phyloP scores from a whole-genome alignment of 2,888 invertebrate genomes.

The Amphipoea lucens region DNA sequence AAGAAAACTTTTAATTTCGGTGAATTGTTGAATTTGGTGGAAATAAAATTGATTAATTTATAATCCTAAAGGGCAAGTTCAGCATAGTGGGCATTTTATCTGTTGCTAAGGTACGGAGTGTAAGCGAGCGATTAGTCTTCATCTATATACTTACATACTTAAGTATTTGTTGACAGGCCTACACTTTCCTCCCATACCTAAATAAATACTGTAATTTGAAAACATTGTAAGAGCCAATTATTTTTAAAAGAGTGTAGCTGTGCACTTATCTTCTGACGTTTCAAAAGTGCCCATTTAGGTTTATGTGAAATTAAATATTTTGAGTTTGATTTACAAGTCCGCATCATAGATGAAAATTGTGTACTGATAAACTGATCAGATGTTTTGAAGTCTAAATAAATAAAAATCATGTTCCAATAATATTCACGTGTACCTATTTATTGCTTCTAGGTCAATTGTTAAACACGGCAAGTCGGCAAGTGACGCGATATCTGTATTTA shows the following conservation, averaged over 20 bases:
- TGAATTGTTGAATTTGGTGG: not conserved
- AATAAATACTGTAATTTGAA: not conserved
- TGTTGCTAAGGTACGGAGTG: not conserved
- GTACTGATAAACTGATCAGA: constrained; percentile 2
- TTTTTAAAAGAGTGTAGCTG: not conserved
- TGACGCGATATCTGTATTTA: constrained; percentile 55
- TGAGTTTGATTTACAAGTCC: not conserved
- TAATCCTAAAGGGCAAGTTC: not conserved
- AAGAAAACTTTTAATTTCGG: not conserved
- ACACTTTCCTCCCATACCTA: not conserved
- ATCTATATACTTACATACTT: not conserved
- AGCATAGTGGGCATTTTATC: not conserved
- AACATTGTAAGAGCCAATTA: not conserved
- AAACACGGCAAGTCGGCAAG: constrained; percentile 32
- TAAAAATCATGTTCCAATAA: constrained; percentile 22
- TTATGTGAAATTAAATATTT: not conserved
- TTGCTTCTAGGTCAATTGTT: constrained; percentile 58
- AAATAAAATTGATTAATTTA: not conserved
- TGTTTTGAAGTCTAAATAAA: constrained; percentile 17
- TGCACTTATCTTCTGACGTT: not conserved
- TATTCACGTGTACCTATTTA: constrained; percentile 38
- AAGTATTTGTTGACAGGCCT: not conserved
- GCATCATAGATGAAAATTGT: not conserved
- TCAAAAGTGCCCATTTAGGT: not conserved
- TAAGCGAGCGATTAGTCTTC: not conserved